Base-by-base conservation (phyloP, 2,113 vertebrate species). In the Vulpes lagopus region DNA sequence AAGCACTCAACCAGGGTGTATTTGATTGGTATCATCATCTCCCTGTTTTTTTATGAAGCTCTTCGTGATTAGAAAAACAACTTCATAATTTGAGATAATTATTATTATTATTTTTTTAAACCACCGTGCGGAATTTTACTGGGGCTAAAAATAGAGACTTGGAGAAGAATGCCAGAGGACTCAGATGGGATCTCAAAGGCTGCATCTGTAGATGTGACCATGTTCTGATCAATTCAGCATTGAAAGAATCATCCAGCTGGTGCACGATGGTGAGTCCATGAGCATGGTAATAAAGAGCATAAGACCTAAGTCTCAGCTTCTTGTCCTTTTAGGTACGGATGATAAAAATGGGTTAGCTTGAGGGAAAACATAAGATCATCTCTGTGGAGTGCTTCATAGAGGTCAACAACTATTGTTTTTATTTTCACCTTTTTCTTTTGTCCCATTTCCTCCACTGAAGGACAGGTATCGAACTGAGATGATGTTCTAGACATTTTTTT, bases 191-290 rank as follows among this genome's bases (percentile, higher is more conserved):
- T 88, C 88, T 65, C 30, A 27, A 71, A 71, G 23, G 11, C 1
- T 74, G 19, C 14, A 32, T 73, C 43, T 91, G 73, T 64, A 55
- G 53, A 51, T 0, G 2, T 62, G 23, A 73, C 69, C 19, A 9
- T n/a, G 20, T 27, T 55, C 22, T 62, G 25, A 79, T n/a, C 6
- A 20, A 8, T 5, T 89, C 0, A 0, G 4, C 16, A 27, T 6
- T 5, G 22, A 71, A 92, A 27, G 84, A 76, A 12, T 69, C 20
- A n/a, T 32, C 49, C 9, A 79, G 10, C 30, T 57, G 11, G 11
- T 69, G 8, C 4, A 10, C 15, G 35, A 62, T 35, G 67, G 43
- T 78, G 27, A 78, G 74, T 51, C 22, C 43, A 10, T 51, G 23
- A 83, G 12, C 57, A 15, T 55, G 17, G 2, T 32, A 16, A 43